Percentiles rank a stretch among this genome's conserved stretches.
Evolutionary conservation across 2,888 invertebrate species (phyloP).

Genomic region (Julus scandinavius): DNA sequence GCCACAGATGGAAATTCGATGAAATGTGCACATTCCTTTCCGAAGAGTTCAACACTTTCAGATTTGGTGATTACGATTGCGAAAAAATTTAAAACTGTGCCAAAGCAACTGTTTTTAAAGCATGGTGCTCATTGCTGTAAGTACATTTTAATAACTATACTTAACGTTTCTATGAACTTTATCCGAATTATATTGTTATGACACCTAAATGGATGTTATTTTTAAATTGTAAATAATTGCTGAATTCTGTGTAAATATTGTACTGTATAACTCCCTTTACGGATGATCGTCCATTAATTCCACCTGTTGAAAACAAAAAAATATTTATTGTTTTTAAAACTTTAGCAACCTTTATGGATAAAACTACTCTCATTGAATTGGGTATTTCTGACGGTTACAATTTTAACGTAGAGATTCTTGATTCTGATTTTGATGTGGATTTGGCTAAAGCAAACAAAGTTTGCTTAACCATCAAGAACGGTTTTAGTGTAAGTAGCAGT

Average conservation of each 20-base stretch:
- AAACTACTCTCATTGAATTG: neutral
- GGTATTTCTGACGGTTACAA: neutral
- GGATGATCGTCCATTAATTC: neutral
- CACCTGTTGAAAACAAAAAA: neutral
- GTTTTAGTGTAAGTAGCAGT: neutral
- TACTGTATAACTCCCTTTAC: neutral
- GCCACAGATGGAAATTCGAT: neutral
- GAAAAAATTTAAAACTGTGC: neutral
- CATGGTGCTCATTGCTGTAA: neutral
- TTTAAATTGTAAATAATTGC: too few species aligned
- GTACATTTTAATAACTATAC: neutral
- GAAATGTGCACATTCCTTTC: neutral
- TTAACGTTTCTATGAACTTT: too few species aligned
- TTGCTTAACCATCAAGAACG: neutral
- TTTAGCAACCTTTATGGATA: neutral
- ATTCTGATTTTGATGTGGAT: neutral
- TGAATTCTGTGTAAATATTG: too few species aligned
- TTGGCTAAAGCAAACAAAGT: neutral
- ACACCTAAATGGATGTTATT: too few species aligned
- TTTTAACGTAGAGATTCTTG: neutral
- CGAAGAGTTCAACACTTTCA: neutral
- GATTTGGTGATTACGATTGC: neutral
- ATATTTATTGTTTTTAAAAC: neutral
- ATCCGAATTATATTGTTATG: neutral
- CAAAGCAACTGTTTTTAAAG: neutral